Percentiles rank a stretch among this genome's conserved stretches.
Evolutionary conservation across 2,888 invertebrate species (phyloP).

Genomic region (Spilosoma lubricipeda): DNA sequence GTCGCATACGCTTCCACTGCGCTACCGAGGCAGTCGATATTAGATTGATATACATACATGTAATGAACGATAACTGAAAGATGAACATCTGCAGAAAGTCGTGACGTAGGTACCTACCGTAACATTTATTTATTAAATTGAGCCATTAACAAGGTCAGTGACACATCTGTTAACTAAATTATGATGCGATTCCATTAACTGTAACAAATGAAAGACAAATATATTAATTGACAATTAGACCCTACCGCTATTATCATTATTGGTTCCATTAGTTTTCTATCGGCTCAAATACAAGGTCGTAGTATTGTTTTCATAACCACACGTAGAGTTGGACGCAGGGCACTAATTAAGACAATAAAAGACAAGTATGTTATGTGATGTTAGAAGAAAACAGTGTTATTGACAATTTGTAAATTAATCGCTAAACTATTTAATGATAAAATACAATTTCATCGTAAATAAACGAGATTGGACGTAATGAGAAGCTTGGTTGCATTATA

Average conservation of each 20-base stretch:
- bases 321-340: conserved; percentile 12
- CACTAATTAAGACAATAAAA: conserved; percentile 9
- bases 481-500: neutral
- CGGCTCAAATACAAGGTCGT: conserved; percentile 28
- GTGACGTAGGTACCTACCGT: neutral
- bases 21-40: no score
- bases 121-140: neutral
- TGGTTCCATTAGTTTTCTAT: conserved; percentile 38
- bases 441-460: neutral
- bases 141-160: neutral
- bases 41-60: neutral
- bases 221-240: conserved; percentile 46
- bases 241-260: conserved; percentile 49
- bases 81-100: neutral
- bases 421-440: neutral
- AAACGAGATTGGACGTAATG: neutral
- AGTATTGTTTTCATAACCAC: conserved; percentile 2
- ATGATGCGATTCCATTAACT: conserved; percentile 12
- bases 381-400: neutral
- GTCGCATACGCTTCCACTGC: no score
- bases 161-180: neutral
- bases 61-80: neutral
- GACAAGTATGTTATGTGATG: neutral
- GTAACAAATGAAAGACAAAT: conserved; percentile 16
- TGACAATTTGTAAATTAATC: neutral